A percentile compares a stretch with the other conserved stretches of the same genome.
Evolutionary conservation across 2,888 invertebrate genomes (phyloP).

Genomic region (Scaptomyza flava): DNA sequence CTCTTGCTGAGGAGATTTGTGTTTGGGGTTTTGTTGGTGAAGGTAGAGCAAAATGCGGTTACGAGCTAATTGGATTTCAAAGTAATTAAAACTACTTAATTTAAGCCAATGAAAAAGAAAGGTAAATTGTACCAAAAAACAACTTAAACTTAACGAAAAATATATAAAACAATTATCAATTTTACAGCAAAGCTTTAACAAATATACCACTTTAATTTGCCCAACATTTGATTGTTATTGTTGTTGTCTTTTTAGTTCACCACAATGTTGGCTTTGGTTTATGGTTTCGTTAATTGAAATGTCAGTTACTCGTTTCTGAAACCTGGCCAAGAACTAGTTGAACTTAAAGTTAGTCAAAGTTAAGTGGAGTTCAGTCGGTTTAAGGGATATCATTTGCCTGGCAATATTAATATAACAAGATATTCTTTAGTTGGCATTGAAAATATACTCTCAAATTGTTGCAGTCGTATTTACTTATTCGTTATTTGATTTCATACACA

Average conservation of each 20-base stretch:
- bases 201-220: not conserved
- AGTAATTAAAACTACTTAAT: not conserved
- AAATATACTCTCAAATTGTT: slow-evolving; percentile 2
- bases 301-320: not conserved
- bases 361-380: not conserved
- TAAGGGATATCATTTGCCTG: not conserved
- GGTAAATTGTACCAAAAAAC: not conserved
- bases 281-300: not conserved
- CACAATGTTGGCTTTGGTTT: slow-evolving; percentile 6
- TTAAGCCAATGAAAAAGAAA: not conserved
- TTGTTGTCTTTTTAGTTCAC: not conserved
- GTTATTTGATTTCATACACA: slow-evolving; percentile 37
- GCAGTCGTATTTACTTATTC: slow-evolving; percentile 37
- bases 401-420: not conserved
- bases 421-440: not conserved
- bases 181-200: not conserved
- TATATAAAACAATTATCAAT: not conserved
- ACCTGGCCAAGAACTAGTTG: not conserved
- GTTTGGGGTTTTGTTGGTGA: not conserved
- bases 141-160: too few relatives aligned
- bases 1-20: not conserved
- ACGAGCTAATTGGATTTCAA: not conserved
- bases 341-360: not conserved
- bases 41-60: not conserved
- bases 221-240: not conserved